Conservation (phyloP, 2,888 invertebrate genomes). For the Escarpia spicata region DNA sequence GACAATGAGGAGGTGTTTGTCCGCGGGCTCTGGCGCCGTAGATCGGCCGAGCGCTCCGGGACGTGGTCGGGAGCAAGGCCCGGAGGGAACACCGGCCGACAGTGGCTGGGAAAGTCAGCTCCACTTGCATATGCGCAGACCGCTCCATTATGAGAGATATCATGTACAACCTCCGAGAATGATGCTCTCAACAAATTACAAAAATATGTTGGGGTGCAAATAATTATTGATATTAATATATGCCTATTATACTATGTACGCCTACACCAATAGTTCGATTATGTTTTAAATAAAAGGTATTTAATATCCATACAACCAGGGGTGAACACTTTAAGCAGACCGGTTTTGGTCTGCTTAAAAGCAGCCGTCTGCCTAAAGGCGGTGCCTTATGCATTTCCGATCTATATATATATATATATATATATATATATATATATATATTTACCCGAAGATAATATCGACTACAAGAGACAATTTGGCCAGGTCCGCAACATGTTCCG, state of each 20-base stretch:
- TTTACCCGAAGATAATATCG: background rate
- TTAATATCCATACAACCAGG: no score
- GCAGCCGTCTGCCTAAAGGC: no score
- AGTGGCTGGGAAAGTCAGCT: background rate
- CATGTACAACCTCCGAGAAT: background rate
- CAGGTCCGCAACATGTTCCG: background rate
- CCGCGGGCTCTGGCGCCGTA: background rate
- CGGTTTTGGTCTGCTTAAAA: no score
- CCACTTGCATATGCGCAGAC: constrained; percentile 13
- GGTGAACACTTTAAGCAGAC: no score
- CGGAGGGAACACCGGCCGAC: background rate
- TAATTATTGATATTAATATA: no score
- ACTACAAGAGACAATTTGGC: background rate
- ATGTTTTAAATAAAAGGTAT: no score
- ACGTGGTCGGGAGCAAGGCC: background rate
- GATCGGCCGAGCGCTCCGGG: background rate
- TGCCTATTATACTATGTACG: no score
- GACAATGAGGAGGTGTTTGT: background rate
- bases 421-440: background rate
- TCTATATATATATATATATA: no score
- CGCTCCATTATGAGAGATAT: constrained; percentile 26
- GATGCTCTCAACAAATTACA: no score
- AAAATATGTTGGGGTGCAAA: no score
- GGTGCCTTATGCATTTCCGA: no score
- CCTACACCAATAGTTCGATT: no score